phyloP scores from a whole-genome alignment of 2,888 invertebrate genomes.

The Luperina nickerlii region DNA sequence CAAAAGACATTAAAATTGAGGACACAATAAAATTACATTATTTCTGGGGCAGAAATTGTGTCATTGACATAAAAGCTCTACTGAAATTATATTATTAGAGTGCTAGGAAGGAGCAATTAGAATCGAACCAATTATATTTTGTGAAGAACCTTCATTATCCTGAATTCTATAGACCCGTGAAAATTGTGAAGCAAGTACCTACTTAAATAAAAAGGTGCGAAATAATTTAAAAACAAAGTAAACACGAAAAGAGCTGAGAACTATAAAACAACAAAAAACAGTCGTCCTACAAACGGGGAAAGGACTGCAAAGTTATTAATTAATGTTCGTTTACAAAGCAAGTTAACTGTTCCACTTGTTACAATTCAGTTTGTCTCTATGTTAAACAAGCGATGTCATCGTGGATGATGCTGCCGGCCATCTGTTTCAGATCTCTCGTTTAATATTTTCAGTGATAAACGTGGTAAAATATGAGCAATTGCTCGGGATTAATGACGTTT shows the following conservation, averaged over 20 bases:
- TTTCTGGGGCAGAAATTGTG: not conserved
- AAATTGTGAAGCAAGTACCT: not conserved
- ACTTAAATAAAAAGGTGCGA: constrained; percentile 47
- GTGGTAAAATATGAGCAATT: constrained; percentile 59
- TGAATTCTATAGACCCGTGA: not conserved
- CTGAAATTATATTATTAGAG: not conserved
- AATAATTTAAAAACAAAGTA: constrained; percentile 54
- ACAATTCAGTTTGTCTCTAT: constrained; percentile 52
- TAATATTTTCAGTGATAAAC: constrained; percentile 52
- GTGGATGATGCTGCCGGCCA: constrained; percentile 34
- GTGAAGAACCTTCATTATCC: not conserved
- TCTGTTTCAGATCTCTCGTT: constrained; percentile 39
- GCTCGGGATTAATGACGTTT: constrained; percentile 56
- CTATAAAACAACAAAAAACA: constrained; percentile 59
- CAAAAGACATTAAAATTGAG: not conserved
- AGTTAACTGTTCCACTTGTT: constrained; percentile 57
- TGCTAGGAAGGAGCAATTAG: not conserved
- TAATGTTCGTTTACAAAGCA: constrained; percentile 63
- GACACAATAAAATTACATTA: not conserved
- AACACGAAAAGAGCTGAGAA: constrained; percentile 37
- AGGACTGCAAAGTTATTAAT: constrained; percentile 66
- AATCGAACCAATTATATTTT: not conserved
- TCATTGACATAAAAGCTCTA: not conserved
- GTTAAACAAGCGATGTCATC: constrained; percentile 51
- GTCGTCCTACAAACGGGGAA: constrained; percentile 47